phyloP scores from a whole-genome alignment of 2,888 invertebrate genomes.

The Drosophila atripex region DNA sequence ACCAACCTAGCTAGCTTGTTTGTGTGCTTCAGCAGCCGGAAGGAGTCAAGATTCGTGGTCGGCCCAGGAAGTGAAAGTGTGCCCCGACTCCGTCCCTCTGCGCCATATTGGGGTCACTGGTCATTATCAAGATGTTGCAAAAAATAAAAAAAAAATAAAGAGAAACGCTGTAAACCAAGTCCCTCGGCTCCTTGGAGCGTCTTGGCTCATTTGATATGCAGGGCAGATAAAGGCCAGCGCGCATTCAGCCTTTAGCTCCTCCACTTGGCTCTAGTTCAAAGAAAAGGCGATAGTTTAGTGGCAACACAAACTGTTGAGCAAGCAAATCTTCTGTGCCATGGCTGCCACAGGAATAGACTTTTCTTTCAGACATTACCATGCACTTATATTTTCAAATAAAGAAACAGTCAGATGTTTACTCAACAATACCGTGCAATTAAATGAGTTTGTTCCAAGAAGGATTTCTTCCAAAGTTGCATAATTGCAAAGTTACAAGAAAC shows the following conservation, averaged over 20 bases:
- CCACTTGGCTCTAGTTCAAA: conserved; percentile 34
- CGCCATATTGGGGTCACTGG: conserved; percentile 72
- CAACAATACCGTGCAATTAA: not conserved
- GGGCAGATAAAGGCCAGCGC: conserved; percentile 76
- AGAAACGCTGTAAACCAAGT: conserved; percentile 23
- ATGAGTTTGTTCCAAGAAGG: not conserved
- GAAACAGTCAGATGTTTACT: not conserved
- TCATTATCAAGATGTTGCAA: conserved; percentile 77
- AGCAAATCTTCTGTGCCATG: conserved; percentile 47
- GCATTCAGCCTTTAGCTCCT: conserved; percentile 41
- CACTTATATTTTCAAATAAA: not conserved
- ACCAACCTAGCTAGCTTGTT: conserved; percentile 30
- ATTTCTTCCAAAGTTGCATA: too few species aligned
- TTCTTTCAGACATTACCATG: not conserved
- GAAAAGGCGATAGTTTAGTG: conserved; percentile 66
- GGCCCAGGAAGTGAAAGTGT: conserved; percentile 72
- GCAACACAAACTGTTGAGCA: conserved; percentile 57
- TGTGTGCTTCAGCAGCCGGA: conserved; percentile 18
- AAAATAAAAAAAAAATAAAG: conserved; percentile 21
- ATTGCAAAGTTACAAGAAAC: too few species aligned
- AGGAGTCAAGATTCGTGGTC: conserved; percentile 20
- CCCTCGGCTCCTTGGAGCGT: conserved; percentile 11
- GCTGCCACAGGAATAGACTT: not conserved
- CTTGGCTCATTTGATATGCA: conserved; percentile 74
- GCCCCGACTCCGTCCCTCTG: conserved; percentile 17